A percentile compares a stretch with the other conserved stretches of the same genome.
These are phyloP conservation scores for Myripristis jacobus DNA, from an alignment of 2,797 vertebrate species.

Conservation along the genomic window DNA sequence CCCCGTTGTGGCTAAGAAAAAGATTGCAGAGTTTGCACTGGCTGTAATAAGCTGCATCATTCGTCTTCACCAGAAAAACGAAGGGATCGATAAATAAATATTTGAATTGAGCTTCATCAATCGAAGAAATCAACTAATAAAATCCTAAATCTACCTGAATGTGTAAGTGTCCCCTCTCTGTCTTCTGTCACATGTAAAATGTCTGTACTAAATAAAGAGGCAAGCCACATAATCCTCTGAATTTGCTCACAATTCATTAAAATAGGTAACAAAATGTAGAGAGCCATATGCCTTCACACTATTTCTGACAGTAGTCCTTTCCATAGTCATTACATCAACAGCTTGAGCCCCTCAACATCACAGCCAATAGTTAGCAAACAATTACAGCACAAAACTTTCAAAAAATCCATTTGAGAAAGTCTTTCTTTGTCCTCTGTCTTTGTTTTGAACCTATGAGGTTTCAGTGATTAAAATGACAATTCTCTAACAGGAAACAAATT, in stretches of 20 bases:
- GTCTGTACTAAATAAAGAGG: background rate
- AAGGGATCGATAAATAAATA: constrained; percentile 21
- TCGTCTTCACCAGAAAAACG: constrained; percentile 11
- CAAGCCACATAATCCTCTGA: background rate
- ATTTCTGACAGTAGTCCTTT: no score
- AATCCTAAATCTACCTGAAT: background rate
- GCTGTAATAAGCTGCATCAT: constrained; percentile 4
- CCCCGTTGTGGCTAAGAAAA: constrained; percentile 53
- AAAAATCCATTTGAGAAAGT: no score
- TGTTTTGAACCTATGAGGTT: background rate
- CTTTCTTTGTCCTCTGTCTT: background rate
- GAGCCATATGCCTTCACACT: no score
- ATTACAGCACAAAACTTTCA: no score
- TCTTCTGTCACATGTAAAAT: background rate
- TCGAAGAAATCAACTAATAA: constrained; percentile 32
- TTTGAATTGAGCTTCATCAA: constrained; percentile 11
- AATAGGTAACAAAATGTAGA: background rate
- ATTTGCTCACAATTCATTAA: background rate
- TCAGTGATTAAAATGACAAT: background rate
- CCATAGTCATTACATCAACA: no score
- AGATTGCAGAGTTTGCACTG: constrained; percentile 22
- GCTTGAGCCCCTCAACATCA: no score
- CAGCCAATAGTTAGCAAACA: no score
- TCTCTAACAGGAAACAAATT: background rate
- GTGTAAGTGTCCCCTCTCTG: constrained; percentile 10